Conservation (phyloP, 2,888 invertebrate genomes). For the Parasteatoda lunata region DNA sequence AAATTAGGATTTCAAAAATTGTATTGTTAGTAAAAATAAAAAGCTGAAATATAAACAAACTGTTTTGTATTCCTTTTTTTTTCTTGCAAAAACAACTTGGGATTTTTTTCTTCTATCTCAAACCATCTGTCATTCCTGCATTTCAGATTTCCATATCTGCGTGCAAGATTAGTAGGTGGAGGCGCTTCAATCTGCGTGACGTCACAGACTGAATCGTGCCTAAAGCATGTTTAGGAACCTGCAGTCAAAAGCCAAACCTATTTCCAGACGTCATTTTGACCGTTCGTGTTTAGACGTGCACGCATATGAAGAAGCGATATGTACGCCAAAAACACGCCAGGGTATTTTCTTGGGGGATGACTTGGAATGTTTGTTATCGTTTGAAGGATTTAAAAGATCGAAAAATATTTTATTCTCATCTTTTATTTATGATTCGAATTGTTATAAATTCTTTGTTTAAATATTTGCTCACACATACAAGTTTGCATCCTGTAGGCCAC, state of each 20-base stretch:
- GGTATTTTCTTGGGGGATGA: not conserved
- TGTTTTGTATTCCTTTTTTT: too few relatives aligned
- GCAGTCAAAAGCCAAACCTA: conserved; percentile 56
- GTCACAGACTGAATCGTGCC: conserved; percentile 47
- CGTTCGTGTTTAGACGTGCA: conserved; percentile 36
- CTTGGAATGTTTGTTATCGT: too few relatives aligned
- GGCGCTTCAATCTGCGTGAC: conserved; percentile 36
- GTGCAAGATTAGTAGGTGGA: conserved; percentile 19
- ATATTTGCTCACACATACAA: too few relatives aligned
- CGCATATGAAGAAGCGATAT: conserved; percentile 42
- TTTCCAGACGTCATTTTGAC: conserved; percentile 42
- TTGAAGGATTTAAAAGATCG: too few relatives aligned
- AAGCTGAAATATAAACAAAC: too few relatives aligned
- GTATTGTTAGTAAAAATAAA: too few relatives aligned
- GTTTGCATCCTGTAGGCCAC: too few relatives aligned
- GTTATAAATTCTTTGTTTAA: too few relatives aligned
- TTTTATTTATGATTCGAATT: too few relatives aligned
- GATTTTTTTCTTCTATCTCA: not conserved
- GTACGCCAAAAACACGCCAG: conserved; percentile 26
- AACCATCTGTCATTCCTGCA: conserved; percentile 15
- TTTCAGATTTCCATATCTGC: conserved; percentile 35
- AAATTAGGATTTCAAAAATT: too few relatives aligned
- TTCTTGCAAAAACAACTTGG: too few relatives aligned
- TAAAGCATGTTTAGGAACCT: conserved; percentile 38
- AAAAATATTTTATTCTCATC: too few relatives aligned